A percentile compares a stretch with the other conserved stretches of the same genome.
Conservation (phyloP, 1,140 invertebrate genomes). For the Listronotus oregonensis region DNA sequence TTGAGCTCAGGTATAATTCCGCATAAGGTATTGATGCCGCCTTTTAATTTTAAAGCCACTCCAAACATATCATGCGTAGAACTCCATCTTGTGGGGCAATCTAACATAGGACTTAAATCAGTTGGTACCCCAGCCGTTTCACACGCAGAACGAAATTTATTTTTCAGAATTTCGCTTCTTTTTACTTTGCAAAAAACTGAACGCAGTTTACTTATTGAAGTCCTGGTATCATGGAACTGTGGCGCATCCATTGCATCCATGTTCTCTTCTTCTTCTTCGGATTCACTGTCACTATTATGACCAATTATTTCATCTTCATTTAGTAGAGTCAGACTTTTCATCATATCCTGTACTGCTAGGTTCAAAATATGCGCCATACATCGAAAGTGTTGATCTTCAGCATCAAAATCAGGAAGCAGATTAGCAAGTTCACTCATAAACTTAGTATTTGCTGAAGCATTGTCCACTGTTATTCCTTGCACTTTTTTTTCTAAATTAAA, state of each 20-base stretch:
- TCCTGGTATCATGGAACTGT: constrained; percentile 44
- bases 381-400: constrained; percentile 23
- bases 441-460: constrained; percentile 23
- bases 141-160: constrained; percentile 47
- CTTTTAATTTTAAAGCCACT: too few species aligned
- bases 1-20: too few species aligned
- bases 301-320: constrained; percentile 12
- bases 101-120: too few species aligned
- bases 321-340: constrained; percentile 3
- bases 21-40: too few species aligned
- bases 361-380: constrained; percentile 24
- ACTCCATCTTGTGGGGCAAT: too few species aligned
- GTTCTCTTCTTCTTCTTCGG: constrained; percentile 37
- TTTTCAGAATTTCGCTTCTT: constrained; percentile 37
- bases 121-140: too few species aligned
- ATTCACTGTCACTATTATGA: constrained; percentile 36
- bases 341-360: constrained; percentile 16
- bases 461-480: constrained; percentile 46
- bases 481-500: too few species aligned
- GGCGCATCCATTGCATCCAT: constrained; percentile 37
- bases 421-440: constrained; percentile 21
- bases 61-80: too few species aligned
- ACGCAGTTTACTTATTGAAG: constrained; percentile 43
- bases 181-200: constrained; percentile 48
- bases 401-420: constrained; percentile 20